These are phyloP conservation scores for Oxytorus armatus DNA, from an alignment of 2,888 invertebrate species.

Conservation along the genomic window DNA sequence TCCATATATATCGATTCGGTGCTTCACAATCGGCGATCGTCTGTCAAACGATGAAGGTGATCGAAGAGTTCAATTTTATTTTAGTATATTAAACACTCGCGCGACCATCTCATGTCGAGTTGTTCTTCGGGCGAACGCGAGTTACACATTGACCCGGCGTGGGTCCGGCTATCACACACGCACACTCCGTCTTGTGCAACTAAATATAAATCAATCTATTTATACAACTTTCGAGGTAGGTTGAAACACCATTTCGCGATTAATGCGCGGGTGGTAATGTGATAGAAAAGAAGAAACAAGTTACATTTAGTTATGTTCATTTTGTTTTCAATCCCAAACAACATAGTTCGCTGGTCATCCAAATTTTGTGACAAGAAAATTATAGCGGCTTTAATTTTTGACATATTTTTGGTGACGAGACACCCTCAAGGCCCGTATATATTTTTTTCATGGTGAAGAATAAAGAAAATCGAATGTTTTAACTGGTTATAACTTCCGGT, in stretches of 20 bases:
- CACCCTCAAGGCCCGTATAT: conserved; percentile 21
- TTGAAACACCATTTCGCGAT: conserved; percentile 11
- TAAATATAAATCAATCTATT: conserved; percentile 75
- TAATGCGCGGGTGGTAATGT: not conserved
- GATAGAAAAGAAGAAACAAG: not conserved
- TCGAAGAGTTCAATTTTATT: conserved; percentile 33
- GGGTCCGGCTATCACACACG: conserved; percentile 27
- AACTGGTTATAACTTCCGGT: no score
- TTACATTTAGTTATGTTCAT: not conserved
- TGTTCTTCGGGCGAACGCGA: conserved; percentile 17
- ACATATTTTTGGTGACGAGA: no score
- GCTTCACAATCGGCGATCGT: conserved; percentile 6
- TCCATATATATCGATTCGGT: not conserved
- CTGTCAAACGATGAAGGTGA: conserved; percentile 49
- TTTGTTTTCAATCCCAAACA: not conserved
- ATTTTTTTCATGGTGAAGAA: no score
- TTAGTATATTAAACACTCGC: conserved; percentile 4
- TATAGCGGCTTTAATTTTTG: no score
- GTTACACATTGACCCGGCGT: conserved; percentile 20
- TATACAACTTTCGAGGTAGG: conserved; percentile 69
- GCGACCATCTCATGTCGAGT: conserved; percentile 21
- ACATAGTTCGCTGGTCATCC: no score
- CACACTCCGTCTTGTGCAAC: not conserved
- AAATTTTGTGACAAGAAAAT: no score
- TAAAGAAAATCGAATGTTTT: no score